Percentiles rank a stretch among this genome's conserved stretches.
Evolutionary conservation across 2,797 vertebrate genomes (phyloP).

Genomic region (Phataginus tricuspis): DNA sequence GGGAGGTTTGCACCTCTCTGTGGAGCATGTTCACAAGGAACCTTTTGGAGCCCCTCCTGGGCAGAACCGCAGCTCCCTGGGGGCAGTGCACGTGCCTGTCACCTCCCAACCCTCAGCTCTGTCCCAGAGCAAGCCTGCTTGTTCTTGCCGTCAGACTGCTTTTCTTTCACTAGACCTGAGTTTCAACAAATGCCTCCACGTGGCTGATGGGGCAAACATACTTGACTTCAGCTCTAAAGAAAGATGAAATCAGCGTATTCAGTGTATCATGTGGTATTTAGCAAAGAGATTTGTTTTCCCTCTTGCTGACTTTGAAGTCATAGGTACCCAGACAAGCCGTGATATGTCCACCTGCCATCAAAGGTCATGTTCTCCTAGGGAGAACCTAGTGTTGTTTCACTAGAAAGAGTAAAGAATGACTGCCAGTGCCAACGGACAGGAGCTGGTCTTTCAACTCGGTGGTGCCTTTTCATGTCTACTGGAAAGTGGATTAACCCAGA

Average conservation of each 20-base stretch:
- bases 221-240: not conserved
- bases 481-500: conserved; percentile 72
- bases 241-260: not conserved
- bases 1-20: no score
- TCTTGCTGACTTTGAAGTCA: conserved; percentile 38
- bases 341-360: not conserved
- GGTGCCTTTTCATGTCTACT: conserved; percentile 68
- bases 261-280: not conserved
- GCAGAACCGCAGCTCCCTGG: accelerated
- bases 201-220: accelerated
- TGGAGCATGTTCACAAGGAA: accelerated
- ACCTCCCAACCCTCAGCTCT: not conserved
- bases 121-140: accelerated
- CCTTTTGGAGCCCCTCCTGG: accelerated
- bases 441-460: conserved; percentile 46
- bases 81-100: no score
- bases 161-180: not conserved
- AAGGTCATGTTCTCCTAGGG: not conserved
- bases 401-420: not conserved
- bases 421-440: not conserved
- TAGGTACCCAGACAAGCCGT: conserved; percentile 8
- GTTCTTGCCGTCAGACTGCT: no score
- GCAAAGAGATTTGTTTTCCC: conserved; percentile 20
- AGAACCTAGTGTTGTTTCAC: not conserved
- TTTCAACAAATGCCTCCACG: not conserved